A percentile compares a stretch with the other conserved stretches of the same genome.
Conservation (phyloP, 2,113 vertebrate species). For the Scortum barcoo region DNA sequence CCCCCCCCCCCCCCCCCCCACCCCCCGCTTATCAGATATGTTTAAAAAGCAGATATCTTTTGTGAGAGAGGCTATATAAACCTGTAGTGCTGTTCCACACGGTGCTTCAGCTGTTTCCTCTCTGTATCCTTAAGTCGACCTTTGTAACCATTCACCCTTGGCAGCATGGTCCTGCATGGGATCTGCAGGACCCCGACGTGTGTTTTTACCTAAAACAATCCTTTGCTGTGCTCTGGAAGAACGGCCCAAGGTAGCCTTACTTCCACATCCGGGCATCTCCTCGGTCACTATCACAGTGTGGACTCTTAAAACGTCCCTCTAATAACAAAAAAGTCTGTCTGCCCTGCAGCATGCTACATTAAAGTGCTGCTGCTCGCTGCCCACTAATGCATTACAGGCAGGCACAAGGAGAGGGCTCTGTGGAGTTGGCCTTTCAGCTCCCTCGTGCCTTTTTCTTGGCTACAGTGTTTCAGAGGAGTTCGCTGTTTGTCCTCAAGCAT, state of each 20-base stretch:
- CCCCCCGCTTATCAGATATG: neutral
- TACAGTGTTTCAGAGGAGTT: conserved; percentile 13
- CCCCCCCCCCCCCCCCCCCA: too few species aligned
- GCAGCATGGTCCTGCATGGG: conserved; percentile 7
- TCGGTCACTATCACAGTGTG: neutral
- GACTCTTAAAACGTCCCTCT: neutral
- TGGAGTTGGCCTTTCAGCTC: conserved; percentile 26
- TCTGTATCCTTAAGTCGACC: conserved; percentile 46
- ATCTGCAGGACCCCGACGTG: conserved; percentile 2
- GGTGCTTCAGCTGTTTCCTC: conserved; percentile 24
- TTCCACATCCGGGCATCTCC: neutral
- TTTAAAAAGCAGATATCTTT: neutral
- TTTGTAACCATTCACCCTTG: conserved; percentile 63
- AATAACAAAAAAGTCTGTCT: conserved; percentile 20
- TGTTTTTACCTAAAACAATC: conserved; percentile 39
- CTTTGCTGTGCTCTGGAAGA: neutral
- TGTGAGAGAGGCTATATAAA: neutral
- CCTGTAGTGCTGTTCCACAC: neutral
- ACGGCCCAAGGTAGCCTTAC: neutral
- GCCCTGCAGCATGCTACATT: conserved; percentile 25
- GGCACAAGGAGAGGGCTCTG: conserved; percentile 10
- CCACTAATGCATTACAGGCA: conserved; percentile 30
- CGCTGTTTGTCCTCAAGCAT: conserved; percentile 19
- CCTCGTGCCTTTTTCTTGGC: conserved; percentile 16
- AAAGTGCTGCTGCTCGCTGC: conserved; percentile 14